phyloP scores from a whole-genome alignment of 2,888 invertebrate genomes.

The Incurvaria masculella region DNA sequence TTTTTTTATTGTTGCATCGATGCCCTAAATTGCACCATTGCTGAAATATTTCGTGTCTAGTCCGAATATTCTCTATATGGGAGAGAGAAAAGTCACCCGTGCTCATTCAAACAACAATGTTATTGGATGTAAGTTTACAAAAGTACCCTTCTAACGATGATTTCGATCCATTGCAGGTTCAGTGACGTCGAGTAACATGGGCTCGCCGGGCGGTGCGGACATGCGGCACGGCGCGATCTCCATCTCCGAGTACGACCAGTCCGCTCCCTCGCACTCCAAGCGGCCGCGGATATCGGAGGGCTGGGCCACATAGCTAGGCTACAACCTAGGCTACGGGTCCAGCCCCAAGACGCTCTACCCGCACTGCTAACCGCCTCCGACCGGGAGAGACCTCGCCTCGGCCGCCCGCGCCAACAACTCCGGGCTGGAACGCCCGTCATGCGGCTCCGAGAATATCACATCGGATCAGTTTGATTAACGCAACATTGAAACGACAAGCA shows the following conservation, averaged over 20 bases:
- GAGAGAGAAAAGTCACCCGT: no score
- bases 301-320: constrained; percentile 83
- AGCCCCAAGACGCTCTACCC: constrained; percentile 51
- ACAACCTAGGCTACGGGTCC: constrained; percentile 45
- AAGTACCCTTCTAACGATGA: no score
- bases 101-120: no score
- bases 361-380: constrained; percentile 41
- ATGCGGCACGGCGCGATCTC: constrained; percentile 43
- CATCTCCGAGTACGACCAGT: constrained; percentile 54
- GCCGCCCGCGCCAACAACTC: no score
- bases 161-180: constrained; percentile 71
- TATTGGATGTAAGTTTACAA: no score
- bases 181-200: constrained; percentile 80
- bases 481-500: constrained; percentile 1
- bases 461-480: neutral
- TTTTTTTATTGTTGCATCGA: no score
- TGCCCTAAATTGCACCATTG: no score
- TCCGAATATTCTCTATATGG: no score
- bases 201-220: constrained; percentile 62
- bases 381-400: constrained; percentile 7
- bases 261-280: constrained; percentile 60
- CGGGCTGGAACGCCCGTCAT: no score
- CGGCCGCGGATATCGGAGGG: constrained; percentile 84
- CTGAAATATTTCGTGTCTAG: no score
- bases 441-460: no score